phyloP scores from a whole-genome alignment of 2,888 invertebrate species.

The Rhagonycha lutea region DNA sequence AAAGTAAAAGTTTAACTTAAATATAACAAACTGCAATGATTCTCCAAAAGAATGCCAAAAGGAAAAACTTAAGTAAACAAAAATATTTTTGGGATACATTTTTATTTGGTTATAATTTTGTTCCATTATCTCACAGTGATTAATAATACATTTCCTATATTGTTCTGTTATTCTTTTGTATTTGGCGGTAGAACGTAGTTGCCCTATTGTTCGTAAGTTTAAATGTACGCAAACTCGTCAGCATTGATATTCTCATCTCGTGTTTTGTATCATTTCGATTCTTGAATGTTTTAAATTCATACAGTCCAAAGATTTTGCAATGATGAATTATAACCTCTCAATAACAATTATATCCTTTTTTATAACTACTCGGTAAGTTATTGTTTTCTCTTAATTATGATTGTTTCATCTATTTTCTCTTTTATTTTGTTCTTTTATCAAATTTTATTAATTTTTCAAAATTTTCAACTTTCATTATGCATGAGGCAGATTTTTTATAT shows the following conservation, averaged over 20 bases:
- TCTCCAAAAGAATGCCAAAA: too few relatives aligned
- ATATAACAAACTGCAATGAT: too few relatives aligned
- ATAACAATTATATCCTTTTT: neutral
- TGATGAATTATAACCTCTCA: neutral
- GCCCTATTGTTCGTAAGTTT: neutral
- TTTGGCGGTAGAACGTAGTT: neutral
- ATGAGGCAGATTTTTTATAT: neutral
- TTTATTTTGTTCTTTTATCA: neutral
- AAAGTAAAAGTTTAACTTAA: neutral
- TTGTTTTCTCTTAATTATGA: neutral
- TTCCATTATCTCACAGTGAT: neutral
- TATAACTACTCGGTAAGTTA: neutral
- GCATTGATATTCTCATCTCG: slow-evolving; percentile 23
- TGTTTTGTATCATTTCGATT: neutral
- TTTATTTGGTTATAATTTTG: neutral
- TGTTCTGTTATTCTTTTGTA: neutral
- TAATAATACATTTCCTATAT: neutral
- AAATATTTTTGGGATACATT: too few relatives aligned
- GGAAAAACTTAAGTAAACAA: neutral
- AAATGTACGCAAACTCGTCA: slow-evolving; percentile 13
- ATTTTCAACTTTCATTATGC: neutral
- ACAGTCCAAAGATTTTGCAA: neutral
- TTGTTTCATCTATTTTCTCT: neutral
- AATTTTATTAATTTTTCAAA: neutral
- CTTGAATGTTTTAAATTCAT: neutral